Percentiles rank a stretch among this genome's conserved stretches.
phyloP scores from a whole-genome alignment of 1,140 invertebrate species.

The Aphis craccivora region DNA sequence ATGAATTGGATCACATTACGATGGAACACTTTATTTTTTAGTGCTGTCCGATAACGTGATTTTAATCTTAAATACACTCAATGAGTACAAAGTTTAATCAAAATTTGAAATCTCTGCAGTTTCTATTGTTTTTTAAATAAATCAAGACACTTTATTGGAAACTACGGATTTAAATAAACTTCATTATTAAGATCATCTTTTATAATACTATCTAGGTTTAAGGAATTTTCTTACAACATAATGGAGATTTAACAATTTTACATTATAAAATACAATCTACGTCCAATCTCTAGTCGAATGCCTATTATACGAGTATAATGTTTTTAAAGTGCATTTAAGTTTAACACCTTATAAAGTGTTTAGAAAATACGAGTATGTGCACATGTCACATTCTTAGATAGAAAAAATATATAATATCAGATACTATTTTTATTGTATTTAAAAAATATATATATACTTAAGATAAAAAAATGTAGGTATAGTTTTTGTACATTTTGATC shows the following conservation, averaged over 20 bases:
- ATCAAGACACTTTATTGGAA: neutral
- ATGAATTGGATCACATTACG: neutral
- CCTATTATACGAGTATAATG: neutral
- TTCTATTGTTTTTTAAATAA: neutral
- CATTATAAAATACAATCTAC: neutral
- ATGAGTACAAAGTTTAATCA: neutral
- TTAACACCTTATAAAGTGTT: neutral
- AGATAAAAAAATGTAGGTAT: neutral
- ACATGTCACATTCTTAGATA: neutral
- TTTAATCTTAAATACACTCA: neutral
- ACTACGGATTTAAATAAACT: neutral
- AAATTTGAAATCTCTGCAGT: neutral
- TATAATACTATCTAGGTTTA: neutral
- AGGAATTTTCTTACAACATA: neutral
- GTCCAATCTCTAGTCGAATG: neutral
- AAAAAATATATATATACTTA: neutral
- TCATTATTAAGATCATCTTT: neutral
- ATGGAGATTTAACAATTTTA: neutral
- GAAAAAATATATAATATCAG: neutral
- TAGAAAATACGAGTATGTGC: neutral
- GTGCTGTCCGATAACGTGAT: neutral
- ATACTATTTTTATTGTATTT: neutral
- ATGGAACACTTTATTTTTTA: neutral
- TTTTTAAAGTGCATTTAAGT: neutral
- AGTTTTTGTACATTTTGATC: neutral